Base-by-base conservation (phyloP, 2,113 vertebrate species). In the Eonycteris spelaea region DNA sequence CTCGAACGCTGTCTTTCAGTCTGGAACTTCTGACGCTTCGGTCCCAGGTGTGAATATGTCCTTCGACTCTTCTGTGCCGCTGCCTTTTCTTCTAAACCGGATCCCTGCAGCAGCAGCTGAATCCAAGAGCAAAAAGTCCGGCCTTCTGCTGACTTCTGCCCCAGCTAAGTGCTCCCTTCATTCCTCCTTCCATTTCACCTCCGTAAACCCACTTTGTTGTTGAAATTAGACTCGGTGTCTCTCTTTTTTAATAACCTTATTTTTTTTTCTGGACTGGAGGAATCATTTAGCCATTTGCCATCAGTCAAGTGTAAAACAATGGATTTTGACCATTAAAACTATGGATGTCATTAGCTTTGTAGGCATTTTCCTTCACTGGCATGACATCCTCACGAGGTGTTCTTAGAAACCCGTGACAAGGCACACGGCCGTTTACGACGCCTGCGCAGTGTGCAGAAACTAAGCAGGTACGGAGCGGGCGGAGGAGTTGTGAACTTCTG, bases 401-500 rank as follows among this genome's bases (percentile, higher is more conserved):
- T 89, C 9, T 30, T 14, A 80, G 83, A 92, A 40, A 9, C 10
- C 33, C 15, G 28, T n/a, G 18, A 67, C 48, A 24, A 84, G 59
- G 22, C 18, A 10, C 51, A 51, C 24, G 63, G 75, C n/a, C 63
- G 43, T 1, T 11, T 14, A 6, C 0, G 35, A 73, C 35, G 40
- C 16, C 43, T 2, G 7, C 73, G n/a, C 6, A 3, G 6, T 1
- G 0, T 10, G 2, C 15, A 45, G 61, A 73, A 35, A 10, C 3
- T 2, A 7, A 16, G 48, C 33, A 51, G 78, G 57, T 6, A 61
- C 3, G 30, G 30, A 53, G 21, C 7, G 45, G 79, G n/a, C 4
- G 89, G 91, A 93, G 78, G 79, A 63, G 68, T 78, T 68, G 89
- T 7, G 51, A 48, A 38, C 91, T 57, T 83, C 70, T 45, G 73